A percentile compares a stretch with the other conserved stretches of the same genome.
These are phyloP conservation scores for Fratercula arctica DNA, from an alignment of 2,797 vertebrate species.

Conservation along the genomic window DNA sequence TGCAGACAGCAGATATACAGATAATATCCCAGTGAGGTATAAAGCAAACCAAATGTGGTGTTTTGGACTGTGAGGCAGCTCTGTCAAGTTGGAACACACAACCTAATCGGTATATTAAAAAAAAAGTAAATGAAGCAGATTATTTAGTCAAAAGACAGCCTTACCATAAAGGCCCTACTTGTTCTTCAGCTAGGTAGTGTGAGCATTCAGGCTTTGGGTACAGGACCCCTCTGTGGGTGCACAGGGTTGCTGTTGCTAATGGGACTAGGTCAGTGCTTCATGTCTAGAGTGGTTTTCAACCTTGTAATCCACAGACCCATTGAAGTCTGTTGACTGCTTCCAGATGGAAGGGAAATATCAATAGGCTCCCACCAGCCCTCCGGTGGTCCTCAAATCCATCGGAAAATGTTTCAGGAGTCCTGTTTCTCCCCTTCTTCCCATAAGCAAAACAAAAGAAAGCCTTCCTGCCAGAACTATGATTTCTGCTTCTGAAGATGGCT, in stretches of 20 bases:
- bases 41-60: neutral
- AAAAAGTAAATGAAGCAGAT: neutral
- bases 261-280: neutral
- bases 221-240: neutral
- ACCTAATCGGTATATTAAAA: accelerated
- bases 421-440: neutral
- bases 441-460: neutral
- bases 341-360: neutral
- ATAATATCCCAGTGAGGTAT: neutral
- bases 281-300: neutral
- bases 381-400: neutral
- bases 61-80: neutral
- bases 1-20: conserved; percentile 34
- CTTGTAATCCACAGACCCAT: neutral
- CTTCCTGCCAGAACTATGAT: neutral
- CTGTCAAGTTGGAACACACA: neutral
- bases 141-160: neutral
- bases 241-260: neutral
- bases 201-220: neutral
- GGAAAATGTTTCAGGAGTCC: neutral
- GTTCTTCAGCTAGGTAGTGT: neutral
- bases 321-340: neutral
- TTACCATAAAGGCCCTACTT: neutral
- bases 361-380: neutral
- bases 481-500: neutral